A percentile compares a stretch with the other conserved stretches of the same genome.
Conservation (phyloP, 2,797 vertebrate species). For the Spinus olivaceus region DNA sequence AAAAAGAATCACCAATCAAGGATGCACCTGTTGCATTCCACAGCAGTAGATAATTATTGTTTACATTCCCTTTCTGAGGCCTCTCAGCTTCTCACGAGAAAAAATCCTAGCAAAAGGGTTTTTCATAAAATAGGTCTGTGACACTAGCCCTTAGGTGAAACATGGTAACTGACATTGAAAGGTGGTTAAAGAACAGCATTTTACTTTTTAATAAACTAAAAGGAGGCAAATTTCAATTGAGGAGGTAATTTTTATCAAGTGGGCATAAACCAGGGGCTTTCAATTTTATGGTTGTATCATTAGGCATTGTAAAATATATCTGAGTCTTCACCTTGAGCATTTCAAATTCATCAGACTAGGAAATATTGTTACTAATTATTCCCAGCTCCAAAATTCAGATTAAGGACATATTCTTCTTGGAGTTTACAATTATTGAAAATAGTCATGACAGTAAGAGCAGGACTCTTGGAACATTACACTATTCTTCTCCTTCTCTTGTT, state of each 20-base stretch:
- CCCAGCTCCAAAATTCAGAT: background rate
- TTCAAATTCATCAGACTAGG: background rate
- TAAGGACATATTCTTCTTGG: background rate
- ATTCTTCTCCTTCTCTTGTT: background rate
- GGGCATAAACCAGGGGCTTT: background rate
- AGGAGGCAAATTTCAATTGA: background rate
- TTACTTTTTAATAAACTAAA: background rate
- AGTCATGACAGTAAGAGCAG: background rate
- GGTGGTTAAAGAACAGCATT: background rate
- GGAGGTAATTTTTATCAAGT: background rate
- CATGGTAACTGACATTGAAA: background rate
- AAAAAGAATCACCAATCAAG: too few relatives aligned
- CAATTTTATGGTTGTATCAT: background rate
- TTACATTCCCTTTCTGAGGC: too few relatives aligned
- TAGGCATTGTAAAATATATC: background rate
- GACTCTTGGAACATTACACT: background rate
- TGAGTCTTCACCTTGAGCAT: background rate
- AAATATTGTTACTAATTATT: background rate
- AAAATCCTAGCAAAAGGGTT: too few relatives aligned
- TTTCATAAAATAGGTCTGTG: too few relatives aligned
- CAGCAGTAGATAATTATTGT: too few relatives aligned
- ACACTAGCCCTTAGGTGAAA: background rate
- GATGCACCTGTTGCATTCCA: too few relatives aligned
- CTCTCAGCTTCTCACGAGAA: too few relatives aligned
- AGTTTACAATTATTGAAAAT: background rate